phyloP scores from a whole-genome alignment of 2,888 invertebrate genomes.

The Diarsia dahlii region DNA sequence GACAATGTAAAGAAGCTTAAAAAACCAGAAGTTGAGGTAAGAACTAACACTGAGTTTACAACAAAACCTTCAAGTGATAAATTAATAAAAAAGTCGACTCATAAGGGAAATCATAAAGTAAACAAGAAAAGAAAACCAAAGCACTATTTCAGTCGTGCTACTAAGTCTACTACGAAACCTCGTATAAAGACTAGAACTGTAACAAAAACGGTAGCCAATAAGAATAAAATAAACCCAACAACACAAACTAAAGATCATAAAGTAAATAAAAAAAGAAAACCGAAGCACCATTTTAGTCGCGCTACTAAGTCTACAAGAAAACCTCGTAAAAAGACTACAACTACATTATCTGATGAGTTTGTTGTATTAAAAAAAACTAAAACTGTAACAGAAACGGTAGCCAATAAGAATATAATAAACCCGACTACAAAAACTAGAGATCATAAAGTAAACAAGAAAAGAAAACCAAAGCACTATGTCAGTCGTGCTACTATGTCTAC shows the following conservation, averaged over 20 bases:
- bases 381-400: neutral
- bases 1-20: neutral
- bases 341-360: neutral
- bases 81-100: neutral
- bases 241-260: too few relatives aligned
- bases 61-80: neutral
- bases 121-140: constrained; percentile 13
- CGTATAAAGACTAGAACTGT: too few relatives aligned
- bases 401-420: neutral
- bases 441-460: constrained; percentile 1
- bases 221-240: too few relatives aligned
- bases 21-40: neutral
- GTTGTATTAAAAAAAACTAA: neutral
- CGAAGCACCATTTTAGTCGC: too few relatives aligned
- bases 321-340: too few relatives aligned
- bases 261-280: too few relatives aligned
- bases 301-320: too few relatives aligned
- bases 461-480: neutral
- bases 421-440: neutral
- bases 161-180: neutral
- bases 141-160: neutral
- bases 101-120: neutral
- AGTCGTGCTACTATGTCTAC: neutral
- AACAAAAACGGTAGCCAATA: too few relatives aligned
- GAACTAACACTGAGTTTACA: neutral